A percentile compares a stretch with the other conserved stretches of the same genome.
These are phyloP conservation scores for Meriones unguiculatus DNA, from an alignment of 2,113 vertebrate genomes.

Conservation along the genomic window DNA sequence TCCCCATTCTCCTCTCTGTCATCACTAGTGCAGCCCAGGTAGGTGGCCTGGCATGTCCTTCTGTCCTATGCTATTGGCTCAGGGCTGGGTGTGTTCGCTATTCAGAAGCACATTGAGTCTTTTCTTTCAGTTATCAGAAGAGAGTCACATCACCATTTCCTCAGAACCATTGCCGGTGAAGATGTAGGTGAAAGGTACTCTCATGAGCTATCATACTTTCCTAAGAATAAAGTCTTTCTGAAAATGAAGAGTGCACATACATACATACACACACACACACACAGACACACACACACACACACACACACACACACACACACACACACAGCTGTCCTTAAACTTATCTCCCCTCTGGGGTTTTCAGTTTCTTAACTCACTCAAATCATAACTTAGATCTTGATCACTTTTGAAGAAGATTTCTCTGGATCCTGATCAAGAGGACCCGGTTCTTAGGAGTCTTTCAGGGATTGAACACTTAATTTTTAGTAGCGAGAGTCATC, in stretches of 20 bases:
- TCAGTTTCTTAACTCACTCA: background rate
- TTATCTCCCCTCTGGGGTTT: background rate
- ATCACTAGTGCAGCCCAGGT: background rate
- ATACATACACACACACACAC: background rate
- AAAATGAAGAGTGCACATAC: background rate
- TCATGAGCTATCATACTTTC: background rate
- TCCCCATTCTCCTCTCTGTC: background rate
- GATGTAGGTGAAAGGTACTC: background rate
- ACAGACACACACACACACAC: background rate
- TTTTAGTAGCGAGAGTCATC: slow-evolving; percentile 1
- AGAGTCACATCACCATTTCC: background rate
- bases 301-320: background rate
- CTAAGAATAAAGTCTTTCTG: background rate
- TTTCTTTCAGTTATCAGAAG: background rate
- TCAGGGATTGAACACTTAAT: background rate
- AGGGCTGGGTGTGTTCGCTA: background rate
- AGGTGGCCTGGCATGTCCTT: background rate
- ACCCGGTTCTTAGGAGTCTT: background rate
- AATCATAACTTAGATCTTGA: background rate
- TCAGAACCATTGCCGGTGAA: background rate
- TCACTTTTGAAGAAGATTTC: background rate
- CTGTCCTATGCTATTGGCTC: background rate
- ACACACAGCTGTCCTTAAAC: background rate
- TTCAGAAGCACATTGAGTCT: background rate
- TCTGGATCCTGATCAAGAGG: slow-evolving; percentile 2